phyloP scores from a whole-genome alignment of 2,888 invertebrate genomes.

The Acanthopleura granulata region DNA sequence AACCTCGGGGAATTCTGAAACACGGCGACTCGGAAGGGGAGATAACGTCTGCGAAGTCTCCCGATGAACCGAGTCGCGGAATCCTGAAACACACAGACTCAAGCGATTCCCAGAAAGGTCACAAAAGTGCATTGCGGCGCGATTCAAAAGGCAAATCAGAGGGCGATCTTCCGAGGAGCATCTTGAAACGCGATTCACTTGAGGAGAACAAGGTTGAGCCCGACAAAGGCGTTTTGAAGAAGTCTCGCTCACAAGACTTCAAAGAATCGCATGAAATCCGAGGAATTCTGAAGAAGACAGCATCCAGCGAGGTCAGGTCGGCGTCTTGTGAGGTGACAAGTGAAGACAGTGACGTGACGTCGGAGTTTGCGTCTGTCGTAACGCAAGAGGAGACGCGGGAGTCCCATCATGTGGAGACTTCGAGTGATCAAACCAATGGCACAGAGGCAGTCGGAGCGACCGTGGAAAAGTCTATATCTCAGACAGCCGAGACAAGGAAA shows the following conservation, averaged over 20 bases:
- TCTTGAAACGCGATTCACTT: constrained; percentile 23
- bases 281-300: constrained; percentile 47
- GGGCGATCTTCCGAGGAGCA: constrained; percentile 23
- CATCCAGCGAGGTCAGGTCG: not conserved
- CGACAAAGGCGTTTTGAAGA: constrained; percentile 33
- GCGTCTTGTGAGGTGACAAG: not conserved
- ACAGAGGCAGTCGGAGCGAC: not conserved
- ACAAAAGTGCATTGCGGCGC: not conserved
- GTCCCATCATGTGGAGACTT: not conserved
- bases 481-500: not conserved
- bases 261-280: constrained; percentile 17
- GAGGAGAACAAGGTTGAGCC: constrained; percentile 32
- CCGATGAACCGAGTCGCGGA: constrained; percentile 4
- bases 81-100: constrained; percentile 16
- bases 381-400: not conserved
- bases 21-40: constrained; percentile 26
- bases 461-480: not conserved
- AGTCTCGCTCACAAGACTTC: constrained; percentile 11
- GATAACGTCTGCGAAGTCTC: not conserved
- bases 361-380: not conserved
- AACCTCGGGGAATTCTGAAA: constrained; percentile 46
- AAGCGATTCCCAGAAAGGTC: not conserved
- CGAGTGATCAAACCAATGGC: not conserved
- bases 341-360: not conserved
- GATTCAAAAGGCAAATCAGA: constrained; percentile 12